These are phyloP conservation scores for Drosophila paranaensis DNA, from an alignment of 2,888 invertebrate genomes.

Conservation along the genomic window DNA sequence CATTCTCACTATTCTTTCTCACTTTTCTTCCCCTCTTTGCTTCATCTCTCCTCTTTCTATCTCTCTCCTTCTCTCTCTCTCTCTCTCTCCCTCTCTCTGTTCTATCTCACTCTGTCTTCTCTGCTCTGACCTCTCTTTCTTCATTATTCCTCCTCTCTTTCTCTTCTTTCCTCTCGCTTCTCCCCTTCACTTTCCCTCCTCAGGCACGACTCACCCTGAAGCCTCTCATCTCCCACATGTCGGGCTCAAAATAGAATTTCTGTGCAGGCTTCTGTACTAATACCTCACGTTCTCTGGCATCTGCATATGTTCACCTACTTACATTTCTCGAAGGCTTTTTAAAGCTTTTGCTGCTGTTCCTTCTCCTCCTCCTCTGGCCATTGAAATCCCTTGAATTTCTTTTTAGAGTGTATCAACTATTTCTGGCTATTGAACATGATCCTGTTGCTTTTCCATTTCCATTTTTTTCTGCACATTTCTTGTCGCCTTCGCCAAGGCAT, in stretches of 20 bases:
- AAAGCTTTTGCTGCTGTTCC: background rate
- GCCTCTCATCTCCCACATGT: background rate
- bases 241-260: background rate
- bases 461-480: slow-evolving; percentile 10
- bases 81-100: too few species aligned
- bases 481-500: slow-evolving; percentile 29
- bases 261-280: background rate
- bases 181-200: background rate
- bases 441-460: slow-evolving; percentile 1
- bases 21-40: too few species aligned
- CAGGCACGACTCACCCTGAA: background rate
- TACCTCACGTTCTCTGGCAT: background rate
- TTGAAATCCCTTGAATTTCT: background rate
- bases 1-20: too few species aligned
- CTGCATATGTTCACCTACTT: slow-evolving; percentile 3
- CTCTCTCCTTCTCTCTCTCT: too few species aligned
- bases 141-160: too few species aligned
- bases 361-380: too few species aligned
- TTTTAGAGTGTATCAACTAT: slow-evolving; percentile 22
- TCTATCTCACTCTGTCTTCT: too few species aligned
- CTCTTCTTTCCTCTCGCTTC: too few species aligned
- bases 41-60: too few species aligned
- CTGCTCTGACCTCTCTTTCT: too few species aligned
- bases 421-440: slow-evolving; percentile 12
- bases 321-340: slow-evolving; percentile 1